Evolutionary conservation across 2,113 vertebrate genomes (phyloP).

Genomic region (Lepidothrix coronata): DNA sequence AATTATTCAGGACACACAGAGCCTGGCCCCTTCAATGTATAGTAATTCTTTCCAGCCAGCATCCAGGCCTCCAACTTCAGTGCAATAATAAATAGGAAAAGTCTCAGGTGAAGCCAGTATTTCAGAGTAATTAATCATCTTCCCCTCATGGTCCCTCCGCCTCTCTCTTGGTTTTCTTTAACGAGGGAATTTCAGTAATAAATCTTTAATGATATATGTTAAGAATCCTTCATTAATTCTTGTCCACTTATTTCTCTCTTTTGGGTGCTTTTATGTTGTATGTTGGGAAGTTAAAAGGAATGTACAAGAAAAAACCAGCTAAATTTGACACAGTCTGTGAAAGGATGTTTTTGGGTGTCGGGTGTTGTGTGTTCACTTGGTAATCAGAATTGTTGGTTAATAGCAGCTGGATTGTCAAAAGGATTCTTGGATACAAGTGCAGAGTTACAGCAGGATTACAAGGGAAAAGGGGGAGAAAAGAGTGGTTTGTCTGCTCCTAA

Average conservation of each 20-base stretch:
- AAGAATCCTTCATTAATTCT: constrained; percentile 92
- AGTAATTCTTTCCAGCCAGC: constrained; percentile 88
- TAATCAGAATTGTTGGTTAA: constrained; percentile 56
- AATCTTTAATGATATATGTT: constrained; percentile 97
- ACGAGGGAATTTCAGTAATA: constrained; percentile 92
- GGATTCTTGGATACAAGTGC: background rate
- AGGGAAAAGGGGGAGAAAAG: background rate
- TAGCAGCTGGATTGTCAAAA: background rate
- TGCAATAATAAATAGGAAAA: constrained; percentile 98
- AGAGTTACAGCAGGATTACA: background rate
- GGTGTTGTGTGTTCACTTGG: constrained; percentile 10
- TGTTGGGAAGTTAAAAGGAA: constrained; percentile 43
- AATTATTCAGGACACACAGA: constrained; percentile 89
- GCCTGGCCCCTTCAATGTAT: constrained; percentile 85
- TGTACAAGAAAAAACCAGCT: background rate
- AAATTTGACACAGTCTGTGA: constrained; percentile 12
- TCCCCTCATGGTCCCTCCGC: constrained; percentile 70
- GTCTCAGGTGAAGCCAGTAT: constrained; percentile 93
- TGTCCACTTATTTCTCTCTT: constrained; percentile 88
- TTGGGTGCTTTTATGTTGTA: constrained; percentile 16
- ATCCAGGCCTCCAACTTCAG: constrained; percentile 82
- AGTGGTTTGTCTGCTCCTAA: background rate
- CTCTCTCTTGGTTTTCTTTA: constrained; percentile 79
- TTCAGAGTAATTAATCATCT: constrained; percentile 98
- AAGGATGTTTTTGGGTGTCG: constrained; percentile 67